A percentile compares a stretch with the other conserved stretches of the same genome.
Conservation (phyloP, 2,113 vertebrate species). For the Cynoglossus semilaevis region DNA sequence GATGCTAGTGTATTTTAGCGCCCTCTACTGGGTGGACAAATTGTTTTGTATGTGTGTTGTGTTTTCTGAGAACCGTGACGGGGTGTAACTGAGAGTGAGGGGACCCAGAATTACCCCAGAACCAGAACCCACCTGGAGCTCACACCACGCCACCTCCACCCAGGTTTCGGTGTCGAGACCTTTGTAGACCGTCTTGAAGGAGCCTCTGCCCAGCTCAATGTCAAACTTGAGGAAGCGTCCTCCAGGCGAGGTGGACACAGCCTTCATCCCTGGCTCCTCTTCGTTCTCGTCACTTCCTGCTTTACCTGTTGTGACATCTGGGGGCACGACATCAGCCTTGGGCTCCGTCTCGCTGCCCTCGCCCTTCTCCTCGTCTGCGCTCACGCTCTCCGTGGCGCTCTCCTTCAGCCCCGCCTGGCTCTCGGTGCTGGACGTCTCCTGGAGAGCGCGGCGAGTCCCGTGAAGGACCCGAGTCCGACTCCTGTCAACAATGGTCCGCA, state of each 20-base stretch:
- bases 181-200: conserved; percentile 98
- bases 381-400: conserved; percentile 50
- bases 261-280: conserved; percentile 93
- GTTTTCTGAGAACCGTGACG: too few relatives aligned
- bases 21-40: too few relatives aligned
- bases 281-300: conserved; percentile 84
- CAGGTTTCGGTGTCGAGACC: conserved; percentile 97
- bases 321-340: conserved; percentile 55
- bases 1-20: too few relatives aligned
- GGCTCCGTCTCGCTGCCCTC: conserved; percentile 46
- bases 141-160: conserved; percentile 98
- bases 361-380: conserved; percentile 53
- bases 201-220: conserved; percentile 95
- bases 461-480: conserved; percentile 56
- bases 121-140: conserved; percentile 89
- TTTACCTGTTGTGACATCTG: conserved; percentile 74
- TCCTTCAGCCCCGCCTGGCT: conserved; percentile 56
- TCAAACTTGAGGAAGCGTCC: conserved; percentile 99
- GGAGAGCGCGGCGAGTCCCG: conserved; percentile 54
- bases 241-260: conserved; percentile 91
- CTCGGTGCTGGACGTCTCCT: conserved; percentile 54
- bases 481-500: conserved; percentile 68
- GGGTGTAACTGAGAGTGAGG: neutral
- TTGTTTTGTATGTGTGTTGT: too few relatives aligned
- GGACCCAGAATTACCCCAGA: neutral